Conservation (phyloP, 2,113 vertebrate species). For the Laticauda colubrina region DNA sequence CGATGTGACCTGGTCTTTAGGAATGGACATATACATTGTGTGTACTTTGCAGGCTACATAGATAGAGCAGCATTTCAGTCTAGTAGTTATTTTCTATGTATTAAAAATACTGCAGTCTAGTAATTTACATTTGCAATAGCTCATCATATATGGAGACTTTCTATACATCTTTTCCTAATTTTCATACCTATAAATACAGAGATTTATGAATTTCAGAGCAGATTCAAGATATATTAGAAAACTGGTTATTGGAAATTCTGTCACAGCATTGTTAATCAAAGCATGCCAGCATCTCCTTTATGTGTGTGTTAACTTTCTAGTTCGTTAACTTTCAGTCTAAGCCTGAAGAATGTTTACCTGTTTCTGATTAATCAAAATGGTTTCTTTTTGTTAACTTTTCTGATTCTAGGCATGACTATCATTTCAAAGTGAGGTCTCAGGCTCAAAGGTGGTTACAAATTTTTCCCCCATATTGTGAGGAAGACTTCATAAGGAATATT, state of each 20-base stretch:
- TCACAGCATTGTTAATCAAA: neutral
- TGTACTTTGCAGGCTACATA: neutral
- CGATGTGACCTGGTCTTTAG: neutral
- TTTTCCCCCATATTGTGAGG: neutral
- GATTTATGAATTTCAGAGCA: slow-evolving; percentile 20
- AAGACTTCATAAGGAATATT: neutral
- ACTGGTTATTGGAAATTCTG: neutral
- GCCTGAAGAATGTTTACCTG: neutral
- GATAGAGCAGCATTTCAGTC: neutral
- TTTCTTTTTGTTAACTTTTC: slow-evolving; percentile 21
- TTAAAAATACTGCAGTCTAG: neutral
- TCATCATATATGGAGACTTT: neutral
- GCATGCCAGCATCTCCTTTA: neutral
- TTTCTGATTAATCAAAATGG: slow-evolving; percentile 21
- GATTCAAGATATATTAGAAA: slow-evolving; percentile 34
- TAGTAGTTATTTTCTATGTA: neutral
- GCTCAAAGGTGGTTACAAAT: neutral
- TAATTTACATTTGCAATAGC: neutral
- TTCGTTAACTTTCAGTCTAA: neutral
- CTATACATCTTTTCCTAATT: neutral
- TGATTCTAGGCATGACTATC: neutral
- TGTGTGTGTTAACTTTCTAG: neutral
- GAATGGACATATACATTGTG: neutral
- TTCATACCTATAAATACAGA: neutral
- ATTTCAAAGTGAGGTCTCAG: slow-evolving; percentile 20